phyloP scores from a whole-genome alignment of 2,888 invertebrate genomes.

The Mythimna albipuncta region DNA sequence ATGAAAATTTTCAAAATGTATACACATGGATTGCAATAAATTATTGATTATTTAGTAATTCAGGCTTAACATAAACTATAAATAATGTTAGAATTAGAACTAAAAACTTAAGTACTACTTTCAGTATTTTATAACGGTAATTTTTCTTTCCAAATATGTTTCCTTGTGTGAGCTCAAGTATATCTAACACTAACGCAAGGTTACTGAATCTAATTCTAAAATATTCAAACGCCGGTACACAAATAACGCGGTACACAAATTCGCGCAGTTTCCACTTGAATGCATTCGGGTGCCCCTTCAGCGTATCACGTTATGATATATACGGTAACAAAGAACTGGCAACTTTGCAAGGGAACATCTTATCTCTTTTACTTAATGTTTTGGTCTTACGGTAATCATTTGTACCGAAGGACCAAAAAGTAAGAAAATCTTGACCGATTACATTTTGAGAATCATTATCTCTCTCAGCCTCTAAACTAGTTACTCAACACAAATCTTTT shows the following conservation, averaged over 20 bases:
- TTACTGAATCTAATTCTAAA: slow-evolving; percentile 20
- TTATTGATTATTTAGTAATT: no score
- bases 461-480: no score
- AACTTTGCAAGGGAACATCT: neutral
- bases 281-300: slow-evolving; percentile 47
- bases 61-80: no score
- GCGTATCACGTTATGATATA: slow-evolving; percentile 26
- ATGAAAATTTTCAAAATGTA: no score
- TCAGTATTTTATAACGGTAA: neutral
- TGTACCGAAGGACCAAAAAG: no score
- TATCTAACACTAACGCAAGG: neutral
- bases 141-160: neutral
- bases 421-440: no score
- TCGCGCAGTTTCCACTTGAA: slow-evolving; percentile 48
- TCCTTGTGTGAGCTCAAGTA: neutral
- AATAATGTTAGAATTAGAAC: no score
- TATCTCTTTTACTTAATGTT: no score
- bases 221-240: slow-evolving; percentile 21
- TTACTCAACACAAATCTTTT: no score
- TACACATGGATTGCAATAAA: no score
- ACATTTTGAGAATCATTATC: no score
- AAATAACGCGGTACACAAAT: slow-evolving; percentile 42
- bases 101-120: neutral
- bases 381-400: no score
- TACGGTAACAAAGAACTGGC: slow-evolving; percentile 16